Base-by-base conservation (phyloP, 2,797 vertebrate genomes). In the Aldrovandia affinis region DNA sequence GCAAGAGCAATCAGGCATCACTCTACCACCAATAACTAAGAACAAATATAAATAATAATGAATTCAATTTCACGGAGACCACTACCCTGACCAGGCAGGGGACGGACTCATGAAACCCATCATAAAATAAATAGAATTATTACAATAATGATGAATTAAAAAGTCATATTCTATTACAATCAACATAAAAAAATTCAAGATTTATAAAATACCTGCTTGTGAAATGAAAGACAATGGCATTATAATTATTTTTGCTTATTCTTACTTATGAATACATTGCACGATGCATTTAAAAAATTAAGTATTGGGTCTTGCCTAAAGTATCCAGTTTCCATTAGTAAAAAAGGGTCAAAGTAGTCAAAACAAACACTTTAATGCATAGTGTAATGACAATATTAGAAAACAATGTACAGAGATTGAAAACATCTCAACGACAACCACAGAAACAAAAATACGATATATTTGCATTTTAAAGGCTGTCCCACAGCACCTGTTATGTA, bases 321-420 rank as follows among this genome's bases (percentile, higher is more conserved):
- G 28, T 18, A 73, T 36, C 33, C 33, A 22, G 5, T 36, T 73
- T 73, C 15, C 68, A 73, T 18, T 39, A 70, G 0, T 70, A 10
- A 8, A n/a, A 36, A 73, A 14, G 18, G 20, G 47, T 6, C 55
- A n/a, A 73, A 73, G 20, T 39, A 47, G 25, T 44, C 15, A 47
- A 77, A 44, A 77, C 73, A 77, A 42, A 77, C 39, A 77, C 39
- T 77, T 77, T 77, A 77, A 77, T 77, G 36, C 68, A 39, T 73
- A 39, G 14, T 73, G 18, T 73, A 9, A 20, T 73, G 42, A 44
- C 10, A 25, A 44, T 25, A 73, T 70, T 20, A 73, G 39, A 39
- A 73, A 42, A 68, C 15, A 20, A 59, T 10, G 5, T 25, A 65
- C 33, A 18, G 5, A 77, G 42, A 47, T 47, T 44, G 42, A 47